Evolutionary conservation across 2,113 vertebrate species (phyloP).

Genomic region (Caranx melampygus): DNA sequence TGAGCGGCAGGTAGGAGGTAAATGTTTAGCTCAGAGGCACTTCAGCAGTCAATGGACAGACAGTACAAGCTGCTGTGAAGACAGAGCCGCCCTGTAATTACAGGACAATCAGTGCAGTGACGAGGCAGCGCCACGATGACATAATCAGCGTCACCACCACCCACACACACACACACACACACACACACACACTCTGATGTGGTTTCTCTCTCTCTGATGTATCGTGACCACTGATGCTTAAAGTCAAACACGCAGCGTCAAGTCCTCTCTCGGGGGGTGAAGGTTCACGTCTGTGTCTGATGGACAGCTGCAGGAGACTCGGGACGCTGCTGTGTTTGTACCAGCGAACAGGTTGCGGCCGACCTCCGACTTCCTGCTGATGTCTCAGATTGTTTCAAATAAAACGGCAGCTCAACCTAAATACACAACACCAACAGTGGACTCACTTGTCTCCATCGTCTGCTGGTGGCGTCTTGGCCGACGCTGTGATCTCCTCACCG

Average conservation of each 20-base stretch:
- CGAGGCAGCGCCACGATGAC: constrained; percentile 1
- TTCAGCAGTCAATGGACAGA: constrained; percentile 14
- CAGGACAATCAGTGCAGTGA: constrained; percentile 9
- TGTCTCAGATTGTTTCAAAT: too few species aligned
- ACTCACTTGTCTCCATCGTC: constrained; percentile 81
- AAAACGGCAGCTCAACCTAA: too few species aligned
- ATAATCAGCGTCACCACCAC: constrained; percentile 13
- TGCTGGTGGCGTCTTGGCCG: constrained; percentile 70
- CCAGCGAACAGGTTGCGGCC: too few species aligned
- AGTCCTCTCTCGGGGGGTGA: background rate
- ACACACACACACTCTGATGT: background rate
- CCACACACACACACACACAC: constrained; percentile 7
- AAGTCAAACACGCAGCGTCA: background rate
- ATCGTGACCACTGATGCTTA: background rate
- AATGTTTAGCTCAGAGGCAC: constrained; percentile 33
- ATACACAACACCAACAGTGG: background rate
- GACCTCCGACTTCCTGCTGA: too few species aligned
- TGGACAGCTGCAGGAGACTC: too few species aligned
- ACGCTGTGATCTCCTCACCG: constrained; percentile 70
- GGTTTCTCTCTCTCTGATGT: background rate
- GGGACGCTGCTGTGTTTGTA: too few species aligned
- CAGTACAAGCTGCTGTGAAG: background rate
- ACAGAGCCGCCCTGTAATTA: constrained; percentile 11
- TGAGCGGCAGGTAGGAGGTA: constrained; percentile 8
- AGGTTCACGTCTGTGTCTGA: too few species aligned